A percentile compares a stretch with the other conserved stretches of the same genome.
phyloP scores from a whole-genome alignment of 2,113 vertebrate species.

The Mus pahari region DNA sequence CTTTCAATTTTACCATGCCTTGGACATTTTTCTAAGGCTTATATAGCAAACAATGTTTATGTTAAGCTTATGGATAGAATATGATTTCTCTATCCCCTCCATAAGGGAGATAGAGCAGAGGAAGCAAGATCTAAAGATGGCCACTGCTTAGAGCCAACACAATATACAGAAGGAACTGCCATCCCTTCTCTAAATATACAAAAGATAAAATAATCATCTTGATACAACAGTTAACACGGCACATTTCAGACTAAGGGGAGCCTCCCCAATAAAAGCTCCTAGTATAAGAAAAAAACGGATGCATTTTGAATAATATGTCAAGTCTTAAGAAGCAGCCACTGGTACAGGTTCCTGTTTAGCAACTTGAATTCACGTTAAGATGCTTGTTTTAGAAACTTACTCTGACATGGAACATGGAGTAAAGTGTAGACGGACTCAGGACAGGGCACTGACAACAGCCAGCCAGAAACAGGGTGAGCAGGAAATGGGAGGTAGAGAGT shows the following conservation, averaged over 20 bases:
- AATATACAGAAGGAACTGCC: background rate
- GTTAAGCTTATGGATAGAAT: conserved; percentile 13
- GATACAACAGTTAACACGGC: background rate
- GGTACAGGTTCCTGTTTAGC: background rate
- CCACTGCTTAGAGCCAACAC: background rate
- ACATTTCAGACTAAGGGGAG: background rate
- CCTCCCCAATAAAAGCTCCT: background rate
- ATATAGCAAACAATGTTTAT: background rate
- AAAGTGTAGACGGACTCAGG: background rate
- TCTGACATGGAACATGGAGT: background rate
- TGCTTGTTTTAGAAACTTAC: background rate
- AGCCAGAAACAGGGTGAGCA: background rate
- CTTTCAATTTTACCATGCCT: conserved; percentile 15
- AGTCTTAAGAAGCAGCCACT: background rate
- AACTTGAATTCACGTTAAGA: background rate
- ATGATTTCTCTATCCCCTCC: background rate
- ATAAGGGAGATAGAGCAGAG: background rate
- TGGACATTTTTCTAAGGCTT: conserved; percentile 24
- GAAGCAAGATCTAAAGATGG: background rate
- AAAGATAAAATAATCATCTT: background rate
- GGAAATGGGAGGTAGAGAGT: background rate
- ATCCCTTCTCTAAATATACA: background rate
- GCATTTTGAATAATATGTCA: background rate
- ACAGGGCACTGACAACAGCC: background rate
- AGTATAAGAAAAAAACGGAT: background rate